Evolutionary conservation across 2,888 invertebrate species (phyloP).

Genomic region (Campoplex nolae): DNA sequence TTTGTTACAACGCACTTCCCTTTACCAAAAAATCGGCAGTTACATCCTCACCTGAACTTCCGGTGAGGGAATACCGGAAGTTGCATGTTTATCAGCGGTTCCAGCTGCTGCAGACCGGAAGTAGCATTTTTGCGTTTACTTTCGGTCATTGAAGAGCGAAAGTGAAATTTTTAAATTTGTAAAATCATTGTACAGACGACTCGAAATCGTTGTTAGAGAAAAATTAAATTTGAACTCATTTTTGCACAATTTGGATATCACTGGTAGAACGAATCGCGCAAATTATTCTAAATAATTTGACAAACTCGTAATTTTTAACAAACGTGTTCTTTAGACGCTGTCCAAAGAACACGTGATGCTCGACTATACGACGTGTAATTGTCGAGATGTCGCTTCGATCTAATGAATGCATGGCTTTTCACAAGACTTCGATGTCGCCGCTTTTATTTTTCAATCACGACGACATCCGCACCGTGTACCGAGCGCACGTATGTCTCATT

Average conservation of each 20-base stretch:
- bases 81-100: not conserved
- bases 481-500: not conserved
- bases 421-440: not conserved
- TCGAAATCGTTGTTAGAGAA: not conserved
- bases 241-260: not conserved
- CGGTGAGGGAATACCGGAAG: not conserved
- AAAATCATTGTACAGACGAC: no score
- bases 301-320: not conserved
- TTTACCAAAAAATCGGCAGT: not conserved
- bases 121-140: not conserved
- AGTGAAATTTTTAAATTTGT: not conserved
- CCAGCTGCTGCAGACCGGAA: not conserved
- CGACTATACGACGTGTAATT: not conserved
- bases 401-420: not conserved
- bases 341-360: not conserved
- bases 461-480: not conserved
- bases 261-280: not conserved
- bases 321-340: not conserved
- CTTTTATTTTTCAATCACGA: constrained; percentile 7
- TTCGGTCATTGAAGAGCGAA: not conserved
- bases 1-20: no score
- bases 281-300: not conserved
- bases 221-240: not conserved
- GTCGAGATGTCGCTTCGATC: not conserved
- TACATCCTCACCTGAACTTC: not conserved